Percentiles rank a stretch among this genome's conserved stretches.
Evolutionary conservation across 2,797 vertebrate genomes (phyloP).

Genomic region (Scleropages formosus): DNA sequence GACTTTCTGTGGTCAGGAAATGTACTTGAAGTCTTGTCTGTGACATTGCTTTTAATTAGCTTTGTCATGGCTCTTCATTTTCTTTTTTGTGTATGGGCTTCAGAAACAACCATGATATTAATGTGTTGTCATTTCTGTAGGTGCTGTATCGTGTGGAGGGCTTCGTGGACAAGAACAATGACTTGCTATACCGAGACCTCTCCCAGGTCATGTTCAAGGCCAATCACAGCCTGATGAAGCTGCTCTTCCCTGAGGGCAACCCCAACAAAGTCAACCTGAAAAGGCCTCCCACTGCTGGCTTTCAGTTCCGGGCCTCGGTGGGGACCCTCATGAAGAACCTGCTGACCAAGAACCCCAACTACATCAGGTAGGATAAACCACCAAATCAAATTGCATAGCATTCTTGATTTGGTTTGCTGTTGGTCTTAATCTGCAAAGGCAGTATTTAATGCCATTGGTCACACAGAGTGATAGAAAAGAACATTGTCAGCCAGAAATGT

Average conservation of each 20-base stretch:
- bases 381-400: not conserved
- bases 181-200: constrained; percentile 92
- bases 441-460: not conserved
- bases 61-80: not conserved
- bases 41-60: too few relatives aligned
- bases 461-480: not conserved
- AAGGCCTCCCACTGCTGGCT: constrained; percentile 93
- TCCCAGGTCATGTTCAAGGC: constrained; percentile 99
- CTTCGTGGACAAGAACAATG: constrained; percentile 98
- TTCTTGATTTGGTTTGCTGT: not conserved
- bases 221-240: constrained; percentile 87
- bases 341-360: constrained; percentile 97
- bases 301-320: constrained; percentile 92
- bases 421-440: not conserved
- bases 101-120: not conserved
- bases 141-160: constrained; percentile 95
- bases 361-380: constrained; percentile 77
- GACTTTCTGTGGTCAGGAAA: not conserved
- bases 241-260: constrained; percentile 94
- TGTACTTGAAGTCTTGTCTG: constrained; percentile 1
- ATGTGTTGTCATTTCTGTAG: constrained; percentile 54
- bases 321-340: constrained; percentile 94
- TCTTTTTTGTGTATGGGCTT: not conserved
- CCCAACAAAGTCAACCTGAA: constrained; percentile 94
- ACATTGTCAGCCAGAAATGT: not conserved